Conservation (phyloP, 2,888 invertebrate genomes). For the Heliconius cydno region DNA sequence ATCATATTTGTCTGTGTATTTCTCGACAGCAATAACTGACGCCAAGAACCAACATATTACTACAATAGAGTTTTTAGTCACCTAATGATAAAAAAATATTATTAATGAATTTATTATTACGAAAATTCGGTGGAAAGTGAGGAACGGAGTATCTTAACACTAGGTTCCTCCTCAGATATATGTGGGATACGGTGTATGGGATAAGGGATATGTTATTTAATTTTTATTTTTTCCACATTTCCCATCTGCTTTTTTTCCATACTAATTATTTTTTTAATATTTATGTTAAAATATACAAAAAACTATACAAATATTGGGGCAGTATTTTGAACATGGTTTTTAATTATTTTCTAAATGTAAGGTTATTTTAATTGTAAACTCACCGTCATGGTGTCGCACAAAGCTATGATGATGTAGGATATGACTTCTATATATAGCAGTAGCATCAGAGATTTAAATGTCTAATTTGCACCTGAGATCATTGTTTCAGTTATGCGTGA, state of each 20-base stretch:
- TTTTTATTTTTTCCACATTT: too few relatives aligned
- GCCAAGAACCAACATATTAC: conserved; percentile 44
- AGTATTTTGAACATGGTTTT: too few relatives aligned
- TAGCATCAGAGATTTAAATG: conserved; percentile 7
- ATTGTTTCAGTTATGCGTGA: conserved; percentile 16
- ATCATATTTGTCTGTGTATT: conserved; percentile 87
- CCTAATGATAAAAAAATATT: conserved; percentile 32
- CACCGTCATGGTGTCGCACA: conserved; percentile 20
- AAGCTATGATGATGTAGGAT: conserved; percentile 10
- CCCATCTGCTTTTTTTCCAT: too few relatives aligned
- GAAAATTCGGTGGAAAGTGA: too few relatives aligned
- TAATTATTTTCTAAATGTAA: not conserved
- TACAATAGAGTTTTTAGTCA: conserved; percentile 44
- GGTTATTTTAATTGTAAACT: not conserved
- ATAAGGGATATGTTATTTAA: too few relatives aligned
- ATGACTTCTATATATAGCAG: conserved; percentile 16
- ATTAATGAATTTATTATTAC: not conserved
- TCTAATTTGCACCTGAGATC: conserved; percentile 24
- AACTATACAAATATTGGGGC: too few relatives aligned
- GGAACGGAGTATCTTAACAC: too few relatives aligned
- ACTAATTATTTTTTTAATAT: too few relatives aligned
- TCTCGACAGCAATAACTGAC: conserved; percentile 46
- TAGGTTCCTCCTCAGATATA: too few relatives aligned
- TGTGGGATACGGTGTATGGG: too few relatives aligned
- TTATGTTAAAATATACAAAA: too few relatives aligned